phyloP scores from a whole-genome alignment of 1,140 invertebrate genomes.

The Drosophila grimshawi region DNA sequence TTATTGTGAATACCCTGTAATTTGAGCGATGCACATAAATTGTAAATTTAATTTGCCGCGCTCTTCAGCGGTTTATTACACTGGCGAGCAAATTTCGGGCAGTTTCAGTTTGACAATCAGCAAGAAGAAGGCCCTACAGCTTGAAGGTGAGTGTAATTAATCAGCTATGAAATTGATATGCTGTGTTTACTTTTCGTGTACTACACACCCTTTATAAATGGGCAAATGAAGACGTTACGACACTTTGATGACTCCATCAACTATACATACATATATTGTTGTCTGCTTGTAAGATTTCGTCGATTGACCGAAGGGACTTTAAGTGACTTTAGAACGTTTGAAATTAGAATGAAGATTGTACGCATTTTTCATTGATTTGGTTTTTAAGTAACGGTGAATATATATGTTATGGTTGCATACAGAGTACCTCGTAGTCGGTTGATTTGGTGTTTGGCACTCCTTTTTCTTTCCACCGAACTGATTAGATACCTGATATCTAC shows the following conservation, averaged over 20 bases:
- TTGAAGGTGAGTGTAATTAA: constrained; percentile 58
- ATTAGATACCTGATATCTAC: constrained; percentile 48
- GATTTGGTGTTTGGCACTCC: too few relatives aligned
- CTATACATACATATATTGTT: too few relatives aligned
- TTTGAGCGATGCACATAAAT: constrained; percentile 59
- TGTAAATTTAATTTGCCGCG: constrained; percentile 72
- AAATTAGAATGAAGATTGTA: too few relatives aligned
- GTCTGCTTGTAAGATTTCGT: too few relatives aligned
- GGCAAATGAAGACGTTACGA: background rate
- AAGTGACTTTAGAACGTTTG: too few relatives aligned
- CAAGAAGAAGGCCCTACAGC: constrained; percentile 48
- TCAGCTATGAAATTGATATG: constrained; percentile 43
- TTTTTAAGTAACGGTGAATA: too few relatives aligned
- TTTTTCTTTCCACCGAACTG: constrained; percentile 4
- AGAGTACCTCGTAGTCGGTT: too few relatives aligned
- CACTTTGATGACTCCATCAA: too few relatives aligned
- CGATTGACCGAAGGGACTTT: too few relatives aligned
- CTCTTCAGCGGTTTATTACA: constrained; percentile 57
- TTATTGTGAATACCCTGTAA: constrained; percentile 32
- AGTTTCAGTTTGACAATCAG: constrained; percentile 30
- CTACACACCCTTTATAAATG: background rate
- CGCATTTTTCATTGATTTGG: too few relatives aligned
- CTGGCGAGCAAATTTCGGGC: constrained; percentile 69
- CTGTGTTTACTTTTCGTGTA: background rate
- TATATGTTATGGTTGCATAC: too few relatives aligned